Evolutionary conservation across 2,113 vertebrate genomes (phyloP), one percentile per base, ranked within the genome.

Genomic region (Gopherus flavomarginatus): DNA sequence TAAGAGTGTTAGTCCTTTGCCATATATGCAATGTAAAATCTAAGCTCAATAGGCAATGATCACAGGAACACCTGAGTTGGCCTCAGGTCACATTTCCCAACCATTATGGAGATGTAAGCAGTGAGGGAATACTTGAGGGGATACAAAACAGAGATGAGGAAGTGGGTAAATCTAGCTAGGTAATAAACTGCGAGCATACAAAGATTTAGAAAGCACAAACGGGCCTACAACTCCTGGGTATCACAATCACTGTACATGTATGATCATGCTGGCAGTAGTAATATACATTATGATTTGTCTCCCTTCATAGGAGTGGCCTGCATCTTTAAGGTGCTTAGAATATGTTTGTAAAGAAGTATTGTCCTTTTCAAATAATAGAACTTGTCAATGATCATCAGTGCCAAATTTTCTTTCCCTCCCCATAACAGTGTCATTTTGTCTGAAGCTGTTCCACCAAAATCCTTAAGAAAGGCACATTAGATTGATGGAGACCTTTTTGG

Each of bases 391-490:
- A 86, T n/a, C 53, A 8, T 38, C 0, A 50, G 62, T 92, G 87
- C 44, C 78, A 93, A 85, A 81, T 86, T 81, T 87, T 92, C 50
- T 94, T 47, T 87, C 91, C 81, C 77, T 90, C 87, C 50, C 86
- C 78, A 47, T 42, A 81, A 86, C 92, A 92, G 86, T 85, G 85
- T 86, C 1, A 5, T 85, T n/a, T 47, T 84, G n/a, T 84, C 84
- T 94, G 59, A 92, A 82, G 86, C 62, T 91, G 44, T 85, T 82
- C 85, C 81, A 96, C 78, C 80, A 88, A 97, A 94, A 89, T 77
- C 93, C 96, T 89, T 92, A 59, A 26, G 54, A 77, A 93, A 87
- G 91, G 88, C 88, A 84, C 89, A 2, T 44, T 8, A 93, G 31
- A 35, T 91, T 85, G 90, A 93, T 75, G 50, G 75, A 94, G 80